Percentiles rank a stretch among this genome's conserved stretches.
Evolutionary conservation across 2,113 vertebrate genomes (phyloP).

Genomic region (Colius striatus): DNA sequence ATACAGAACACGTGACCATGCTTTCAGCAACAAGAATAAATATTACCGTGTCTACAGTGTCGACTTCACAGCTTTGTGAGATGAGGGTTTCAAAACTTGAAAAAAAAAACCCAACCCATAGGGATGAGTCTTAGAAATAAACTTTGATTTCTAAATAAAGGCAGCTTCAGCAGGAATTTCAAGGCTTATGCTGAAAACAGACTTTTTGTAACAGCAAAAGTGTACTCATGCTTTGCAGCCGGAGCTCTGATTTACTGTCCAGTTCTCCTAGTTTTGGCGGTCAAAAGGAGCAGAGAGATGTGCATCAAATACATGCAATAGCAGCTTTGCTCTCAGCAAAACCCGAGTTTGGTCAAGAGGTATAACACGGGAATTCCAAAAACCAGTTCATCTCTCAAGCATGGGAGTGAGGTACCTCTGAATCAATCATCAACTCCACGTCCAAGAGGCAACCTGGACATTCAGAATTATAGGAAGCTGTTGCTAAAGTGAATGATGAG

Average conservation of each 20-base stretch:
- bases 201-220: not conserved
- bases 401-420: not conserved
- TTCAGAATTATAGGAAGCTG: constrained; percentile 22
- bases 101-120: not conserved
- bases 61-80: constrained; percentile 63
- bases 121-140: constrained; percentile 46
- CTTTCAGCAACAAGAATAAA: constrained; percentile 62
- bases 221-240: not conserved
- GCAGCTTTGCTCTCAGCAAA: not conserved
- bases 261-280: not conserved
- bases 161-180: constrained; percentile 72
- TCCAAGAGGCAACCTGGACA: not conserved
- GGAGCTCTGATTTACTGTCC: not conserved
- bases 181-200: constrained; percentile 54
- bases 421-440: not conserved
- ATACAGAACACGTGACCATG: constrained; percentile 55
- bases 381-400: not conserved
- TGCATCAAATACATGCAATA: not conserved
- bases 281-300: not conserved
- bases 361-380: not conserved
- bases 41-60: constrained; percentile 27
- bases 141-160: constrained; percentile 72
- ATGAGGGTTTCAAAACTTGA: constrained; percentile 35
- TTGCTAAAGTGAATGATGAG: not conserved
- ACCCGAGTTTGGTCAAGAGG: not conserved